Conservation (phyloP, 2,113 vertebrate species). For the Brevimyrus niger region DNA sequence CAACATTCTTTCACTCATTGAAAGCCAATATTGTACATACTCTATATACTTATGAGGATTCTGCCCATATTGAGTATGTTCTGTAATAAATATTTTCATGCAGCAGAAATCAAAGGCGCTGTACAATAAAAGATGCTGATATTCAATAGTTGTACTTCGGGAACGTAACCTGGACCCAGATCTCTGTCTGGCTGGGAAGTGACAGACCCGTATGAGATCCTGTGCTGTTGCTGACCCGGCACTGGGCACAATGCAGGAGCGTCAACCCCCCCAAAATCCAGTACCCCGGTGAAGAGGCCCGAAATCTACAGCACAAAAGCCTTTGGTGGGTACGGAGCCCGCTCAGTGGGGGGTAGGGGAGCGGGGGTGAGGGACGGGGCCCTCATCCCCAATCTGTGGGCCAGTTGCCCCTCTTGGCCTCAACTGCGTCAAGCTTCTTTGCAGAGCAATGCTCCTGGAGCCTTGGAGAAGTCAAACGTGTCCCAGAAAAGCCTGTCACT, state of each 20-base stretch:
- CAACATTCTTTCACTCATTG: constrained; percentile 28
- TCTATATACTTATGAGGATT: constrained; percentile 2
- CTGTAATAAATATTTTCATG: not conserved
- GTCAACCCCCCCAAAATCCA: not conserved
- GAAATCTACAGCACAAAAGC: constrained; percentile 7
- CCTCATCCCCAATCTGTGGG: constrained; percentile 31
- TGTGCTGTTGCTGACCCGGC: not conserved
- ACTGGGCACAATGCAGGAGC: not conserved
- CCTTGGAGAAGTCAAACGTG: constrained; percentile 28
- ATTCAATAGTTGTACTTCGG: not conserved
- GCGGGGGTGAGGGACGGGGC: constrained; percentile 11
- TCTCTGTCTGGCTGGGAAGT: not conserved
- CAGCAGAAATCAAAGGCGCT: not conserved
- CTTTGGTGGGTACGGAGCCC: constrained; percentile 16
- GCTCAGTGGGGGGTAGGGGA: constrained; percentile 17
- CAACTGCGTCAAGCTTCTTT: not conserved
- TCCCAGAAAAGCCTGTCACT: constrained; percentile 30
- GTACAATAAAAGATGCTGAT: not conserved
- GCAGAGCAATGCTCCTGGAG: constrained; percentile 25
- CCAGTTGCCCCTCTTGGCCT: constrained; percentile 26
- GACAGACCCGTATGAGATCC: not conserved
- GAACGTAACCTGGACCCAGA: not conserved
- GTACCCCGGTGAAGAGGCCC: not conserved
- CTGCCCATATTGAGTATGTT: not conserved
- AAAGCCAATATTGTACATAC: constrained; percentile 24